Evolutionary conservation across 1,140 invertebrate species (phyloP).

Genomic region (Leptinotarsa texana): DNA sequence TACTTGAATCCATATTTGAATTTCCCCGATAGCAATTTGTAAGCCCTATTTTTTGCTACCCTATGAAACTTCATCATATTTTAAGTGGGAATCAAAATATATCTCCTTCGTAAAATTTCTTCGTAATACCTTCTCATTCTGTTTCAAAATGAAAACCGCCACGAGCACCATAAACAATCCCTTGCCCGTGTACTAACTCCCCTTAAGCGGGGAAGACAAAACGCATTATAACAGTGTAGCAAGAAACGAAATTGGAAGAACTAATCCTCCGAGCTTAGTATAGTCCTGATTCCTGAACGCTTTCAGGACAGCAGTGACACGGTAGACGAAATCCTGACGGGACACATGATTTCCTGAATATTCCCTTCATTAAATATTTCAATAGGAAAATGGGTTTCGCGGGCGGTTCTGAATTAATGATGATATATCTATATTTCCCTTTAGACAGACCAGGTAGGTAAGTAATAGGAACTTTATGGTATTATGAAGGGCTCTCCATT

Average conservation of each 20-base stretch:
- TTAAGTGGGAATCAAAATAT: too few relatives aligned
- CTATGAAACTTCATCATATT: too few relatives aligned
- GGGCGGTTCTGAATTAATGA: not conserved
- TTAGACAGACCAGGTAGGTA: not conserved
- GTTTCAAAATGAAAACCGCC: too few relatives aligned
- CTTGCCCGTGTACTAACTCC: not conserved
- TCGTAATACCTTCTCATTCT: too few relatives aligned
- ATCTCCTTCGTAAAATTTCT: too few relatives aligned
- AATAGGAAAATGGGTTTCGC: not conserved
- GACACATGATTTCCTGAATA: not conserved
- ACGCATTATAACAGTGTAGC: not conserved
- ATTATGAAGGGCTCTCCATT: too few relatives aligned
- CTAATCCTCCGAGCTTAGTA: not conserved
- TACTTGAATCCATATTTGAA: too few relatives aligned
- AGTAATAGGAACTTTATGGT: too few relatives aligned
- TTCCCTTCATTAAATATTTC: not conserved
- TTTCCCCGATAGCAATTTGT: too few relatives aligned
- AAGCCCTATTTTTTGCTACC: too few relatives aligned
- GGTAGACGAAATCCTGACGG: not conserved
- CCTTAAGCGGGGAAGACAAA: not conserved
- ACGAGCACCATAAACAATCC: too few relatives aligned
- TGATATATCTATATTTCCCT: not conserved
- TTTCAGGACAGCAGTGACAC: not conserved
- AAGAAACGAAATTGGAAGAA: not conserved
- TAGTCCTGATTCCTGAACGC: not conserved